phyloP scores from a whole-genome alignment of 2,888 invertebrate genomes.

The Tipula lateralis region DNA sequence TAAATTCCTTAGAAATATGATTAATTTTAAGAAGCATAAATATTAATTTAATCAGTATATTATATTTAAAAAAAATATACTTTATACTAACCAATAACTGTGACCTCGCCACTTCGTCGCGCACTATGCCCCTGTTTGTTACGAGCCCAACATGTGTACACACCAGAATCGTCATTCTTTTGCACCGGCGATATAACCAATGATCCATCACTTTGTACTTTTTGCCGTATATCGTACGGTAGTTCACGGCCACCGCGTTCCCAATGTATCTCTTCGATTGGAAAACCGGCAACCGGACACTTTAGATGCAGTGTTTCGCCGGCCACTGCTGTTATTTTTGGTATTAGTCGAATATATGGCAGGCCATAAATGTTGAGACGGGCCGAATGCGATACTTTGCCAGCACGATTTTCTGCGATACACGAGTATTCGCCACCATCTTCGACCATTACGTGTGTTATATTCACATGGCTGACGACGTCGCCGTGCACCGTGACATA shows the following conservation, averaged over 20 bases:
- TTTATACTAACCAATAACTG: constrained; percentile 66
- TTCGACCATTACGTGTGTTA: constrained; percentile 70
- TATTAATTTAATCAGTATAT: background rate
- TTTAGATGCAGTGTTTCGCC: constrained; percentile 68
- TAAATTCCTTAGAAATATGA: background rate
- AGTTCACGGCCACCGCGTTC: constrained; percentile 67
- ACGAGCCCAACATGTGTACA: constrained; percentile 74
- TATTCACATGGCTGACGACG: constrained; percentile 78
- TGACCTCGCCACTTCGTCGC: constrained; percentile 66
- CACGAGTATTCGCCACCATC: constrained; percentile 79
- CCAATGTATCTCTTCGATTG: constrained; percentile 76
- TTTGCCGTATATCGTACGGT: constrained; percentile 74
- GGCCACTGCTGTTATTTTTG: constrained; percentile 75
- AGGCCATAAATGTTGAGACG: constrained; percentile 75
- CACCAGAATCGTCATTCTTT: constrained; percentile 67
- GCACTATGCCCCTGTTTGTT: constrained; percentile 74
- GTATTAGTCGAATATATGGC: constrained; percentile 73
- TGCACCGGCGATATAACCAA: constrained; percentile 70
- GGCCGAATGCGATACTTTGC: constrained; percentile 66
- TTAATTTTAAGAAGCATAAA: background rate
- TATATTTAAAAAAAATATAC: background rate
- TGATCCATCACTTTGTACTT: constrained; percentile 68
- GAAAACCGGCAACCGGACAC: constrained; percentile 79
- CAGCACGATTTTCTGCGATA: constrained; percentile 69
- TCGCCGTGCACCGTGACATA: constrained; percentile 73